Percentiles rank a stretch among this genome's conserved stretches.
These are phyloP conservation scores for Orchesella flavescens DNA, from an alignment of 2,888 invertebrate species.

Conservation along the genomic window DNA sequence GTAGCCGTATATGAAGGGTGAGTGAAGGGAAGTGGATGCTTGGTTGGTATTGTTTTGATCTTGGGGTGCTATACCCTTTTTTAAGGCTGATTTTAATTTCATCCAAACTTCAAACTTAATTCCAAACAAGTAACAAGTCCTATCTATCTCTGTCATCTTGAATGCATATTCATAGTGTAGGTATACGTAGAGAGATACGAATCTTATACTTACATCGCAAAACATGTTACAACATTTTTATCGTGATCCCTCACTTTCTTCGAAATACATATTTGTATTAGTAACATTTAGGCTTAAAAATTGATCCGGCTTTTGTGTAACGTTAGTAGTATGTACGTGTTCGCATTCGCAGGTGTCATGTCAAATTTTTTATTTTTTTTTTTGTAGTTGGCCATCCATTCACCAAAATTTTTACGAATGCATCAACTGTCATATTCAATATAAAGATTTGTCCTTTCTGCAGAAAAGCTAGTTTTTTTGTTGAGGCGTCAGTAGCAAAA, in stretches of 20 bases:
- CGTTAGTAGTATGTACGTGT: too few species aligned
- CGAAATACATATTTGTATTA: too few species aligned
- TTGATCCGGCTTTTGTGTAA: too few species aligned
- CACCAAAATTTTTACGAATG: neutral
- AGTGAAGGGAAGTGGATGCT: neutral
- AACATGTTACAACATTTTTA: neutral
- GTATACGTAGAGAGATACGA: too few species aligned
- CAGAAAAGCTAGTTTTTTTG: neutral
- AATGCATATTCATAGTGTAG: neutral
- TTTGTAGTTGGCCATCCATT: neutral
- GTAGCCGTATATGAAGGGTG: neutral
- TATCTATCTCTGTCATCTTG: neutral
- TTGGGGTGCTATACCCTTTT: neutral
- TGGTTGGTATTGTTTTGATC: neutral
- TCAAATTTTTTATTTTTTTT: neutral
- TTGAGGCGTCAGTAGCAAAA: neutral
- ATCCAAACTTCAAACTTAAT: neutral
- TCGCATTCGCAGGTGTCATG: neutral
- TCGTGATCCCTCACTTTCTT: neutral
- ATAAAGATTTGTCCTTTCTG: neutral
- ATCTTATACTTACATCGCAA: neutral
- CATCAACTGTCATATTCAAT: neutral
- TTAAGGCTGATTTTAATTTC: conserved; percentile 24
- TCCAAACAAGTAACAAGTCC: neutral
- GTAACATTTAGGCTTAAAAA: neutral